Evolutionary conservation across 2,888 invertebrate species (phyloP), one percentile per base, ranked within the genome.

Genomic region (Catocala fraxini): DNA sequence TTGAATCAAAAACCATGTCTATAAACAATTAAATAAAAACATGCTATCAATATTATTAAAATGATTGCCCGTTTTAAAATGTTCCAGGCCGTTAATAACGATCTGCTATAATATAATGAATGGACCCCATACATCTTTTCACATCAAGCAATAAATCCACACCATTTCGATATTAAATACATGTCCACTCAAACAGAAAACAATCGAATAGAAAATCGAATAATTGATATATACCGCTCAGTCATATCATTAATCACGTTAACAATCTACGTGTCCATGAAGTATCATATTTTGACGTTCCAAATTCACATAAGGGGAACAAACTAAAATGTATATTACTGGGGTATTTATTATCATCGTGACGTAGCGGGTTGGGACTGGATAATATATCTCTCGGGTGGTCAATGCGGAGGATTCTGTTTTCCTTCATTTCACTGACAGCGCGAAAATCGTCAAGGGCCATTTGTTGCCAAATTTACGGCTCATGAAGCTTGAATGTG

Each of bases 401-500:
- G 79, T 75, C 80, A 72, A 73, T 73, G 67, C 68, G 63, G 70
- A 77, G 77, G 74, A 79, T 63, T 76, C 83, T 90, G 89, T 90
- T 91, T 90, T 89, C 89, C 89, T 89, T 89, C 89, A 90, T 90
- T 90, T 86, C 85, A 84, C 87, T 88, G 90, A 90, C 87, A 87
- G 77, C 80, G 88, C 89, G 87, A 88, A 90, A 85, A 49, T 57
- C 62, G 53, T 92, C 91, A 90, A 89, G 93, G 92, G 87, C 81
- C 91, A 92, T 93, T 93, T 92, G 87, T 85, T 89, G 82, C 75
- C 81, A 83, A 85, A 90, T 91, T 91, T 89, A 92, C 90, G 89
- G 86, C 82, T 87, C 90, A 88, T 89, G 88, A 89, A 89, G 79
- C 85, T 81, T 75, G 70, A 75, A 83, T 83, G 84, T 85, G 86